phyloP scores from a whole-genome alignment of 2,797 vertebrate genomes.

The Podargus strigoides region DNA sequence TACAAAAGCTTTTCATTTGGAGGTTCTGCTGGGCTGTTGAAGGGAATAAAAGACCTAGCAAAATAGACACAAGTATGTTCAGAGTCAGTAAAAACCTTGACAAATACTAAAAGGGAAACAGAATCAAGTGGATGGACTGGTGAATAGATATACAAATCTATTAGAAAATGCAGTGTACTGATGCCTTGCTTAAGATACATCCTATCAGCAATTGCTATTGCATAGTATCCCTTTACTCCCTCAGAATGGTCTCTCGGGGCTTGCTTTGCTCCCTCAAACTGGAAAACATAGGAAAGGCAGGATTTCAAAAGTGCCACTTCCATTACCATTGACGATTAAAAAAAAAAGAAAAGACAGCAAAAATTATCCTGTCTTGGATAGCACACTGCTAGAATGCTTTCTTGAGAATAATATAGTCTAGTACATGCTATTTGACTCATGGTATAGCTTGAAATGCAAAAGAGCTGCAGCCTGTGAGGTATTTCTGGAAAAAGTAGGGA shows the following conservation, averaged over 20 bases:
- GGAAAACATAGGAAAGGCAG: neutral
- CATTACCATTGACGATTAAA: neutral
- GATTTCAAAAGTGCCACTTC: neutral
- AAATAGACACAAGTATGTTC: neutral
- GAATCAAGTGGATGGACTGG: neutral
- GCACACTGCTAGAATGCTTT: neutral
- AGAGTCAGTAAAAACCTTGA: neutral
- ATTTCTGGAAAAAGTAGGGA: neutral
- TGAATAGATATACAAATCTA: neutral
- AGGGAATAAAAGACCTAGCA: neutral
- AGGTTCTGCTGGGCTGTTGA: neutral
- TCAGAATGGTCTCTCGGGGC: neutral
- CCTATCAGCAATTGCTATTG: rapidly evolving
- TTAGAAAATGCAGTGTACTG: neutral
- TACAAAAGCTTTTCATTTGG: neutral
- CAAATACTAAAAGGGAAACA: neutral
- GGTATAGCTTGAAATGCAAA: neutral
- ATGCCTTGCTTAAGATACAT: neutral
- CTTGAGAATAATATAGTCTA: neutral
- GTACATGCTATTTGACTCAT: neutral
- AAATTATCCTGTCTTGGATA: neutral
- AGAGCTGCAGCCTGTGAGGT: neutral
- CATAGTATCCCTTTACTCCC: neutral
- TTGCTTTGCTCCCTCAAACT: neutral
- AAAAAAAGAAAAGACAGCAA: neutral